Evolutionary conservation across 2,888 invertebrate genomes (phyloP).

Genomic region (Hypsopygia costalis): DNA sequence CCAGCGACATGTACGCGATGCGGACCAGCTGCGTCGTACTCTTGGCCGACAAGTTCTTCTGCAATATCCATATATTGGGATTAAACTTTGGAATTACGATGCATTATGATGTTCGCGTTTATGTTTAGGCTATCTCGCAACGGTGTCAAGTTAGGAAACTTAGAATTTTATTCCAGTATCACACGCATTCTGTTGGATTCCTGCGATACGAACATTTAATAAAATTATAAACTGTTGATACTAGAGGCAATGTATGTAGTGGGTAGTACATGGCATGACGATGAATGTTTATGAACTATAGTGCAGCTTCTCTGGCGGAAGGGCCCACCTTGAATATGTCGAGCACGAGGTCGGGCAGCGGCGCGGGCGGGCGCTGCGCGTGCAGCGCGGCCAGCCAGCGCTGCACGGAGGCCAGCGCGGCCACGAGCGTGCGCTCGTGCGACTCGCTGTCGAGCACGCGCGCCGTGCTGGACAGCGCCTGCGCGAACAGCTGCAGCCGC

Average conservation of each 20-base stretch:
- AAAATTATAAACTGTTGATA: too few species aligned
- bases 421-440: slow-evolving; percentile 93
- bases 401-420: slow-evolving; percentile 89
- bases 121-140: too few species aligned
- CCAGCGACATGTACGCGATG: slow-evolving; percentile 88
- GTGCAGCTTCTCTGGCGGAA: too few species aligned
- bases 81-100: background rate
- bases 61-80: slow-evolving; percentile 21
- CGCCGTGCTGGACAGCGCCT: slow-evolving; percentile 84
- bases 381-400: slow-evolving; percentile 83
- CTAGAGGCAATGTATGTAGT: too few species aligned
- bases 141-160: too few species aligned
- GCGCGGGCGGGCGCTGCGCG: slow-evolving; percentile 36
- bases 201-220: too few species aligned
- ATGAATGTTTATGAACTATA: too few species aligned
- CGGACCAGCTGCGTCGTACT: slow-evolving; percentile 88
- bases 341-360: slow-evolving; percentile 25
- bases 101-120: too few species aligned
- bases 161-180: too few species aligned
- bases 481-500: slow-evolving; percentile 76
- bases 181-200: too few species aligned
- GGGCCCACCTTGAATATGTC: slow-evolving; percentile 39
- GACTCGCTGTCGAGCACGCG: slow-evolving; percentile 93
- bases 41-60: slow-evolving; percentile 88
- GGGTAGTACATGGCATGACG: too few species aligned